Evolutionary conservation across 2,888 invertebrate species (phyloP), one percentile per base, ranked within the genome.

Genomic region (Ellobium chinense): DNA sequence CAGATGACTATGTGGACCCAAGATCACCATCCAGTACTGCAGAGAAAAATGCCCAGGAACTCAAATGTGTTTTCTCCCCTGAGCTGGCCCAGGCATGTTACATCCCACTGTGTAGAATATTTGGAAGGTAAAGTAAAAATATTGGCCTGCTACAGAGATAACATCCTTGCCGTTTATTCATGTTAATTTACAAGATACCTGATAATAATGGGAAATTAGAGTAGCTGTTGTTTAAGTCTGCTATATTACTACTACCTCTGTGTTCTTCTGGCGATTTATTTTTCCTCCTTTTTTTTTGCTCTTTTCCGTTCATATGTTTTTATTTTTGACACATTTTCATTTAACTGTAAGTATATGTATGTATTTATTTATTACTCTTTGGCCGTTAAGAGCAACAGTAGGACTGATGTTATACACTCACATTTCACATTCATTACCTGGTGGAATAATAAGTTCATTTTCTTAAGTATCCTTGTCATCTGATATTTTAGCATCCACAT

Each of bases 71-170:
- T 0, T 98, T 98, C 92, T 96, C 96, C 27, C 95, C 96, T 2
- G 96, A 96, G 91, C 94, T 99, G 82, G 98, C 98, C 0, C 95
- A 97, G 90, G 95, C 95, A 76, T 95, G 97, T 0, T 98, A 97
- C 92, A 92, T 94, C 72, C 92, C 93, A 21, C 92, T 94, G 80
- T 94, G 93, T 79, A 89, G 92, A 73, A 90, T 94, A 73, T 92
- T 93, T 86, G 94, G 94, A 84, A 92, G 93, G 93, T 93, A 83
- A 56, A 66, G 54, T 31, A 34, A 54, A 34, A n/a, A n/a, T 62
- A 12, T 31, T 34, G 34, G 5, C n/a, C 27, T 36, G 60, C 21
- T 60, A 24, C 36, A 31, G 3, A 4, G 56, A 60, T 60, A n/a
- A n/a, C n/a, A n/a, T 14, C 9, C 54, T 54, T 54, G 18, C 9